A percentile compares a stretch with the other conserved stretches of the same genome.
phyloP scores from a whole-genome alignment of 2,888 invertebrate genomes.

The Torymus auratus region DNA sequence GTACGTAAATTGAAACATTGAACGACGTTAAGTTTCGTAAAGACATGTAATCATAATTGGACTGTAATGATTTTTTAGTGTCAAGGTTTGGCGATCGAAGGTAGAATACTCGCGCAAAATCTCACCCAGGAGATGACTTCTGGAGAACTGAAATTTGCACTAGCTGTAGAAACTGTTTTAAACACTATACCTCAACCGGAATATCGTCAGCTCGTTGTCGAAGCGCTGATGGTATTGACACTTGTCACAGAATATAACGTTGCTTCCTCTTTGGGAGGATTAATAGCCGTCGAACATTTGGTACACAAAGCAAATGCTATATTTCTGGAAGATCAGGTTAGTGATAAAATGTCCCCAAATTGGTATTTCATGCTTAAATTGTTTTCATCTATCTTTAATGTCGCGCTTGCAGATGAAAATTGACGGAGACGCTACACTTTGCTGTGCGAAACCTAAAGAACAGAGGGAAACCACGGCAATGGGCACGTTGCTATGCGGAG shows the following conservation, averaged over 20 bases:
- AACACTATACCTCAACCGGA: conserved; percentile 99
- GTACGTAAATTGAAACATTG: conserved; percentile 76
- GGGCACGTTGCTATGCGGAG: conserved; percentile 88
- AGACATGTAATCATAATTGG: conserved; percentile 46
- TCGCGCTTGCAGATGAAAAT: conserved; percentile 83
- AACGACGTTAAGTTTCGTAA: conserved; percentile 1
- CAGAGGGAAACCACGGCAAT: conserved; percentile 80
- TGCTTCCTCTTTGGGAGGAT: conserved; percentile 85
- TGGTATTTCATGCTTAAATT: neutral
- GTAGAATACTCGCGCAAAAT: conserved; percentile 91
- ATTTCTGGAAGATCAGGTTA: conserved; percentile 96
- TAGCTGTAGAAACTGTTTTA: conserved; percentile 97
- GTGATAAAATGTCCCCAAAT: neutral
- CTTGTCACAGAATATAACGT: conserved; percentile 92
- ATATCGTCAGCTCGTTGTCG: conserved; percentile 97
- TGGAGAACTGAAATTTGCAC: conserved; percentile 97
- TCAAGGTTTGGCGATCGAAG: conserved; percentile 95
- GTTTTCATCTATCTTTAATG: conserved; percentile 29
- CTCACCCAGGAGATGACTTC: conserved; percentile 99
- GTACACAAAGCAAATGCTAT: conserved; percentile 96
- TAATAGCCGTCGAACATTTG: conserved; percentile 92
- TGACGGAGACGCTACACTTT: conserved; percentile 94
- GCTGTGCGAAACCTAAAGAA: conserved; percentile 89
- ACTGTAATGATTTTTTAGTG: conserved; percentile 79
- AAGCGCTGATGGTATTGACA: conserved; percentile 97